Conservation (phyloP, 2,113 vertebrate species). For the Nothoprocta pentlandii region DNA sequence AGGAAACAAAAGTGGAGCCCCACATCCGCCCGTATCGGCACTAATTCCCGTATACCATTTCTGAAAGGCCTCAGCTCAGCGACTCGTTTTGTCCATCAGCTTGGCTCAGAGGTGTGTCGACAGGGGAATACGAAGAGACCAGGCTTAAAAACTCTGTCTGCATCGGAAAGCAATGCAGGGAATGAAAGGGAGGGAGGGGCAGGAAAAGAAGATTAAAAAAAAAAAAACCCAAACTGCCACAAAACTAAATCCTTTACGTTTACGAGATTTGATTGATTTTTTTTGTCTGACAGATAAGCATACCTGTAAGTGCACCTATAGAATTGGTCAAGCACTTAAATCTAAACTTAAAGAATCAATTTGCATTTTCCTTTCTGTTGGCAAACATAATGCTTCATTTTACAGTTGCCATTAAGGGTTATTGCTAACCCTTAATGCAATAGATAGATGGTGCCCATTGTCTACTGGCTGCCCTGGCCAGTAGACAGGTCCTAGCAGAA, state of each 20-base stretch:
- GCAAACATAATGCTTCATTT: conserved; percentile 72
- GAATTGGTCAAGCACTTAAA: conserved; percentile 75
- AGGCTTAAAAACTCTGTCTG: conserved; percentile 49
- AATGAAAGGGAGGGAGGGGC: neutral
- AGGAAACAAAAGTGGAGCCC: conserved; percentile 40
- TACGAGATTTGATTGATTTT: conserved; percentile 62
- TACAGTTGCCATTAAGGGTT: conserved; percentile 73
- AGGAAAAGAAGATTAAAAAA: too few species aligned
- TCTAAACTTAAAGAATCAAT: conserved; percentile 73
- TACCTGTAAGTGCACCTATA: conserved; percentile 37
- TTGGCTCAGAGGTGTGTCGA: conserved; percentile 25
- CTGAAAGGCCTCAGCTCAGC: conserved; percentile 44
- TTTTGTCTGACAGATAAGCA: conserved; percentile 61
- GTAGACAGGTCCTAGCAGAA: conserved; percentile 3
- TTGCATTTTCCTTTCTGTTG: conserved; percentile 78
- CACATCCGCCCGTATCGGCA: conserved; percentile 40
- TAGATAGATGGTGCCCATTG: conserved; percentile 53
- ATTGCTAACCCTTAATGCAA: conserved; percentile 62
- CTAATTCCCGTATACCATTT: conserved; percentile 46
- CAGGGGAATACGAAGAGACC: conserved; percentile 50
- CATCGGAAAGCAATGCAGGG: conserved; percentile 26
- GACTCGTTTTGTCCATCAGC: conserved; percentile 19
- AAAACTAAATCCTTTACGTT: neutral
- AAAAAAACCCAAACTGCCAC: neutral
- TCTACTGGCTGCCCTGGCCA: conserved; percentile 40